Base-by-base conservation (phyloP, 2,113 vertebrate genomes). In the Panurus biarmicus region DNA sequence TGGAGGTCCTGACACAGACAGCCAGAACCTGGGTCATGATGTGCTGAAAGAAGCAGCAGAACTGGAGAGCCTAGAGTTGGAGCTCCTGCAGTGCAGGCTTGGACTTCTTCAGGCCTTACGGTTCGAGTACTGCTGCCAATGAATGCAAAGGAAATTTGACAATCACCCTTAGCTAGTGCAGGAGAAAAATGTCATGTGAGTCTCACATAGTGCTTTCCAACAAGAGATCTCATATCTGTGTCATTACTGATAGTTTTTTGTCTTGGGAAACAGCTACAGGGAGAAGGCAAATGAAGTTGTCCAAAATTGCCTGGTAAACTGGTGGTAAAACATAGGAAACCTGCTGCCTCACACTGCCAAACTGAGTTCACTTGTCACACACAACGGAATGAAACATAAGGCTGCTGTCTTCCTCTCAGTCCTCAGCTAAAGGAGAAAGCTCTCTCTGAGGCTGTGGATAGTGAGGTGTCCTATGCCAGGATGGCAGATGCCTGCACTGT, bases 401-500 rank as follows among this genome's bases (percentile, higher is more conserved):
- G 93, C 73, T 90, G 28, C 83, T 95, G 90, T 94, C 96, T 92
- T 90, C 40, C 51, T 81, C 86, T 75, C 56, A 44, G 81, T 87
- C 38, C 28, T 67, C 40, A 94, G 67, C 74, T 74, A 67, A 92
- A 93, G 86, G 83, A 89, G 60, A 87, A 91, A 79, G n/a, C 78
- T 85, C 23, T 72, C 13, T 85, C 47, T 82, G 54, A 89, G 91
- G 40, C n/a, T 80, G 72, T 78, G 70, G 87, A 72, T 95, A 74
- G 56, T 67, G 60, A 85, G 75, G 81, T 74, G 58, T 80, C 57
- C 57, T 57, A 24, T 94, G 92, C 93, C 92, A 96, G 92, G 40
- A 75, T 17, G 89, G 85, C 93, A 94, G 93, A 95, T 95, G 96
- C 72, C 83, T 81, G 85, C 76, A 1, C 87, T 71, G 51, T 93